Conservation (phyloP, 2,113 vertebrate genomes). For the Microtus montanus region DNA sequence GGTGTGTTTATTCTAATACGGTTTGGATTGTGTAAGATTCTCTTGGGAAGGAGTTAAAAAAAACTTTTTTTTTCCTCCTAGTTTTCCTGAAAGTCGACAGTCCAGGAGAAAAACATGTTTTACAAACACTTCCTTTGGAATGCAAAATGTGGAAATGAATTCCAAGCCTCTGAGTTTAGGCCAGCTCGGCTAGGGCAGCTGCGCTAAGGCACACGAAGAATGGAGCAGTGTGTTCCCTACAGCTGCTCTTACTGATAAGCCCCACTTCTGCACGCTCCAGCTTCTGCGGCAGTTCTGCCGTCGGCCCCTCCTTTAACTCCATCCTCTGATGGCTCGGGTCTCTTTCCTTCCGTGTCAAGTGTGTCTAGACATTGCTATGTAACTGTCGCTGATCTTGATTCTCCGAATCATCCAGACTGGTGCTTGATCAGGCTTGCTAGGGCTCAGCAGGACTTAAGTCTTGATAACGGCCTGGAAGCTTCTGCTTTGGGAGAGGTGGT, state of each 20-base stretch:
- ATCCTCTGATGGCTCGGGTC: not conserved
- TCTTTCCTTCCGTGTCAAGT: not conserved
- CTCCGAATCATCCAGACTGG: constrained; percentile 15
- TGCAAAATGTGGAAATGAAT: constrained; percentile 29
- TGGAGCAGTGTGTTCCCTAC: not conserved
- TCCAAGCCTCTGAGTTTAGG: constrained; percentile 18
- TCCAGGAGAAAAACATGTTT: constrained; percentile 48
- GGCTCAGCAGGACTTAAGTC: not conserved
- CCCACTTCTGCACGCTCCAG: not conserved
- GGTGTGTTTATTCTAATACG: constrained; percentile 47
- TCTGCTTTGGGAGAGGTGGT: not conserved
- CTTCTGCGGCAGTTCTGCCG: not conserved
- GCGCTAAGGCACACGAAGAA: not conserved
- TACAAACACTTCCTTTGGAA: constrained; percentile 43
- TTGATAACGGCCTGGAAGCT: not conserved
- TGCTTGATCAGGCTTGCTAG: not conserved
- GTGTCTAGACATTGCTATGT: not conserved
- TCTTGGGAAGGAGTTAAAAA: constrained; percentile 45
- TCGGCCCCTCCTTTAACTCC: not conserved
- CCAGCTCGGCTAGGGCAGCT: not conserved
- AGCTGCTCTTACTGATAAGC: not conserved
- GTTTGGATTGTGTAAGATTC: constrained; percentile 14
- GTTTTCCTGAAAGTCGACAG: constrained; percentile 39
- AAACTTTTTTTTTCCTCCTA: constrained; percentile 19
- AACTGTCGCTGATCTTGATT: constrained; percentile 5